Conservation (phyloP, 2,113 vertebrate genomes). For the Urocolius indicus region DNA sequence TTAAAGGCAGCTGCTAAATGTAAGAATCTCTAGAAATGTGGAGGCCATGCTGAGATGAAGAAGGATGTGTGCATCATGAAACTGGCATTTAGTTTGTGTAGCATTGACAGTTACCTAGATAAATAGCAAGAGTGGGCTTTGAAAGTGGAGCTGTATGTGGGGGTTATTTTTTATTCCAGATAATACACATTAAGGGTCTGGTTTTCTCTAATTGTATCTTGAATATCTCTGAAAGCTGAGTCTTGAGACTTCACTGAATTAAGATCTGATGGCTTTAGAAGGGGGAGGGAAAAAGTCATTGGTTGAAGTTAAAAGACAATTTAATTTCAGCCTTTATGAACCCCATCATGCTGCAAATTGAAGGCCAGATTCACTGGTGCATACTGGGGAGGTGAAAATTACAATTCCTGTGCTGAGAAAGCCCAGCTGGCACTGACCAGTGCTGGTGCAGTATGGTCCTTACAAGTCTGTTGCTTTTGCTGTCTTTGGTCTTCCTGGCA, state of each 20-base stretch:
- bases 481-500: neutral
- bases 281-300: neutral
- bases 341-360: neutral
- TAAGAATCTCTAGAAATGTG: neutral
- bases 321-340: constrained; percentile 46
- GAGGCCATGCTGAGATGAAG: neutral
- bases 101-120: neutral
- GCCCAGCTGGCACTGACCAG: neutral
- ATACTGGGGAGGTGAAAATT: neutral
- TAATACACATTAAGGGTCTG: neutral
- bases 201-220: neutral
- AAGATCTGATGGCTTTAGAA: neutral
- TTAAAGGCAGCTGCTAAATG: neutral
- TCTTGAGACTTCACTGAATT: neutral
- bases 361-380: neutral
- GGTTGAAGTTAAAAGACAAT: constrained; percentile 45
- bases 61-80: neutral
- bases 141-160: neutral
- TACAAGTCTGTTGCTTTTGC: neutral
- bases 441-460: neutral
- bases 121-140: neutral
- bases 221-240: neutral
- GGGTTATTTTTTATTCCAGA: neutral
- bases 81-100: neutral
- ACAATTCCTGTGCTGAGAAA: neutral